phyloP scores from a whole-genome alignment of 2,797 vertebrate genomes.

The Sebastes taczanowskii region DNA sequence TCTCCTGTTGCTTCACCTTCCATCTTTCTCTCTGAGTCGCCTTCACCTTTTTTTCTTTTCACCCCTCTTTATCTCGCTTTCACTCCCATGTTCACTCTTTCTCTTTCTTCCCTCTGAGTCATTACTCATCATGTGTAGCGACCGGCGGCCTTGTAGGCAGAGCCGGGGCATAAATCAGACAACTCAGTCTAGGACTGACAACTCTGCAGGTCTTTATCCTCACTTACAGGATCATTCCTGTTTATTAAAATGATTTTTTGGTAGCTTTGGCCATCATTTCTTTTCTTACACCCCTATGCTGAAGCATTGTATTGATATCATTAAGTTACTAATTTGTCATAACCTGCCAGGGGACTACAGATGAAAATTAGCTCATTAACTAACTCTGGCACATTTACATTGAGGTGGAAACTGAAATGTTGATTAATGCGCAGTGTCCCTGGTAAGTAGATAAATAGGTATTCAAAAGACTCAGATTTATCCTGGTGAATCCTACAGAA shows the following conservation, averaged over 20 bases:
- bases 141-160: slow-evolving; percentile 26
- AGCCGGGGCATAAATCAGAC: slow-evolving; percentile 8
- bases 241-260: not conserved
- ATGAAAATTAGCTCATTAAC: no score
- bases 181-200: not conserved
- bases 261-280: not conserved
- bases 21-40: not conserved
- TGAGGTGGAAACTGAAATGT: no score
- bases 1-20: not conserved
- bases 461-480: not conserved
- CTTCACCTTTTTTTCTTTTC: not conserved
- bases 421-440: not conserved
- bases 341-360: no score
- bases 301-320: not conserved
- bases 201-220: slow-evolving; percentile 1
- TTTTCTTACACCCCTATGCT: not conserved
- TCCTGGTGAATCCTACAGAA: not conserved
- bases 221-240: slow-evolving; percentile 1
- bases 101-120: not conserved
- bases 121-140: slow-evolving; percentile 2
- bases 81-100: not conserved
- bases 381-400: no score
- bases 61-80: not conserved
- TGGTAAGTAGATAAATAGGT: not conserved
- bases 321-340: not conserved